Percentiles rank a stretch among this genome's conserved stretches.
Evolutionary conservation across 2,888 invertebrate genomes (phyloP).

Genomic region (Spisula solida): DNA sequence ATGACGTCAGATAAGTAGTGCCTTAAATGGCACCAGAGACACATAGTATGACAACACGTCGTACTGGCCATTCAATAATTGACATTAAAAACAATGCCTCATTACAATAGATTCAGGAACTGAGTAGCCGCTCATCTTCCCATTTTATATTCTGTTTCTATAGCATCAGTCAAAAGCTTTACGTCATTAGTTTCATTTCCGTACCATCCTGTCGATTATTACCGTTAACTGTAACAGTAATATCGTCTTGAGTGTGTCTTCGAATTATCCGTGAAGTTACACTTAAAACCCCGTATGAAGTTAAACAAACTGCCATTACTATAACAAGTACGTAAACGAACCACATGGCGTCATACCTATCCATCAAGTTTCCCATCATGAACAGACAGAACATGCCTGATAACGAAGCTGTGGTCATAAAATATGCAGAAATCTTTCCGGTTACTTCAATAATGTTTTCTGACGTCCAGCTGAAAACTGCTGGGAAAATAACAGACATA

Average conservation of each 20-base stretch:
- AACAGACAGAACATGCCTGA: slow-evolving; percentile 87
- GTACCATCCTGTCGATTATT: not conserved
- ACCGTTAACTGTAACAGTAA: not conserved
- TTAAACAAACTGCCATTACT: slow-evolving; percentile 11
- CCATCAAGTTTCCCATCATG: slow-evolving; percentile 79
- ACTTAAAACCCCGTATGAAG: no score
- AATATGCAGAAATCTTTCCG: slow-evolving; percentile 86
- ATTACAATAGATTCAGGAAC: no score
- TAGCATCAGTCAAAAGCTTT: not conserved
- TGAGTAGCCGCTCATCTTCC: no score
- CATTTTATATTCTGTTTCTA: no score
- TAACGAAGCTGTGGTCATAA: slow-evolving; percentile 86
- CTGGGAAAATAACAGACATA: slow-evolving; percentile 87
- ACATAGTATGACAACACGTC: no score
- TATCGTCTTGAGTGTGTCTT: not conserved
- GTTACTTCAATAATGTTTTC: slow-evolving; percentile 85
- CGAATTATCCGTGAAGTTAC: not conserved
- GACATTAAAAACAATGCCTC: no score
- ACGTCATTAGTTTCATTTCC: slow-evolving; percentile 23
- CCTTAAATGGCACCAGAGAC: no score
- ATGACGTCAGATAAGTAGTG: no score
- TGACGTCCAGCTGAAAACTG: slow-evolving; percentile 87
- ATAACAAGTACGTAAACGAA: slow-evolving; percentile 68
- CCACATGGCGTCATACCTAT: slow-evolving; percentile 71
- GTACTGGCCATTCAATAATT: no score